Conservation (phyloP, 2,113 vertebrate genomes). For the Ramphastos sulfuratus region DNA sequence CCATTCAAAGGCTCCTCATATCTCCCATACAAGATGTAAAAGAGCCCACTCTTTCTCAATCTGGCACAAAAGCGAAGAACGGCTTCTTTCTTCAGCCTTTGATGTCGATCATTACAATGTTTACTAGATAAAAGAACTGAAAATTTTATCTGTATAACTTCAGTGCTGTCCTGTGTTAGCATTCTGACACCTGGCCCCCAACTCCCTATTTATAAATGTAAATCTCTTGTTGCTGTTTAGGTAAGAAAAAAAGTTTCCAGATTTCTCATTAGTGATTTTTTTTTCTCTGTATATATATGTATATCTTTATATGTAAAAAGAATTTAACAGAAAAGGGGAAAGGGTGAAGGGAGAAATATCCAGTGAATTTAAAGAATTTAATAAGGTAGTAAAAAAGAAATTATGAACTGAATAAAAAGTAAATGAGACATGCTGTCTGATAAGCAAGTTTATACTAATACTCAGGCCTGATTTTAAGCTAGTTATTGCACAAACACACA, state of each 20-base stretch:
- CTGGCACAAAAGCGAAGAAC: slow-evolving; percentile 65
- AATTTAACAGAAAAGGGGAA: not conserved
- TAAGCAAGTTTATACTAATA: slow-evolving; percentile 1
- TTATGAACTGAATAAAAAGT: slow-evolving; percentile 41
- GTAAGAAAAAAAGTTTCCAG: slow-evolving; percentile 18
- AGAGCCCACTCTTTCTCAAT: slow-evolving; percentile 59
- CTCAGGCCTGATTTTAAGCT: not conserved
- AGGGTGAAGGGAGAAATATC: not conserved
- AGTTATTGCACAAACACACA: not conserved
- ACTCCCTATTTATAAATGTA: slow-evolving; percentile 52
- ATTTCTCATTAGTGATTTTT: slow-evolving; percentile 2
- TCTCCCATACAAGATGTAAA: slow-evolving; percentile 80
- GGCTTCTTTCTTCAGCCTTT: slow-evolving; percentile 74
- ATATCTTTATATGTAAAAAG: not conserved
- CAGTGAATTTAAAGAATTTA: slow-evolving; percentile 18
- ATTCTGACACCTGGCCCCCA: slow-evolving; percentile 9
- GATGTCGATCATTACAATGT: slow-evolving; percentile 83
- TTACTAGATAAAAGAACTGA: slow-evolving; percentile 82
- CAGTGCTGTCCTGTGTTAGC: slow-evolving; percentile 71
- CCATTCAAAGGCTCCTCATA: slow-evolving; percentile 83
- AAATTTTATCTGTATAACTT: slow-evolving; percentile 79
- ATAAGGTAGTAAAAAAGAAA: slow-evolving; percentile 34
- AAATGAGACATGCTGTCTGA: not conserved
- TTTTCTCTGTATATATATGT: not conserved
- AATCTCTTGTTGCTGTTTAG: slow-evolving; percentile 47